These are phyloP conservation scores for Leucophora obtusa DNA, from an alignment of 2,888 invertebrate species.

Conservation along the genomic window DNA sequence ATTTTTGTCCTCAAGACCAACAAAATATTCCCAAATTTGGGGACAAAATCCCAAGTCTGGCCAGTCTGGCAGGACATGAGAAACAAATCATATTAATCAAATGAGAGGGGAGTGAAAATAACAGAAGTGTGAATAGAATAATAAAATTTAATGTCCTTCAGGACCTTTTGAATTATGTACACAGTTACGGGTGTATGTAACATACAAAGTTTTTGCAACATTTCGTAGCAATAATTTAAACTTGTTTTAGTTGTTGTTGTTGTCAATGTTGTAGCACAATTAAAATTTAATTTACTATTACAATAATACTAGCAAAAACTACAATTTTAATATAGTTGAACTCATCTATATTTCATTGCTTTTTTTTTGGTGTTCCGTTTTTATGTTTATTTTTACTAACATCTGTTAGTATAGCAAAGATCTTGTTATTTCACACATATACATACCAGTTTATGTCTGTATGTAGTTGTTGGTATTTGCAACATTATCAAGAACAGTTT, in stretches of 20 bases:
- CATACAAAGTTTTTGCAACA: conserved; percentile 26
- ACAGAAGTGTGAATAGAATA: conserved; percentile 34
- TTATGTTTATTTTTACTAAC: not conserved
- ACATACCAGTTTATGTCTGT: not conserved
- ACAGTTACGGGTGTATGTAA: not conserved
- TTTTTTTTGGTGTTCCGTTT: not conserved
- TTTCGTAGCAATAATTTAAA: conserved; percentile 40
- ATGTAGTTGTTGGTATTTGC: not conserved
- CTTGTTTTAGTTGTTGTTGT: not conserved
- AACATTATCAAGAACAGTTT: not conserved
- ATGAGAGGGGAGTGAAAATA: not conserved
- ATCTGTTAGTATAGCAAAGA: not conserved
- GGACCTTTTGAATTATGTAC: not conserved
- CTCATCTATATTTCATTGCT: not conserved
- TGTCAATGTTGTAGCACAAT: conserved; percentile 16
- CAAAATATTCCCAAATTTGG: too few species aligned
- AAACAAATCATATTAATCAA: not conserved
- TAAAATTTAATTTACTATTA: conserved; percentile 30
- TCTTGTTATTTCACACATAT: not conserved
- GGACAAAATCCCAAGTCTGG: too few species aligned
- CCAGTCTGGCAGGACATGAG: not conserved
- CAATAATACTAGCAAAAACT: not conserved
- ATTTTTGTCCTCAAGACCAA: too few species aligned
- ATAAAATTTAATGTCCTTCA: conserved; percentile 31
- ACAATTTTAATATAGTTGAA: not conserved